Percentiles rank a stretch among this genome's conserved stretches.
Evolutionary conservation across 2,797 vertebrate genomes (phyloP).

Genomic region (Taenioides sp.): DNA sequence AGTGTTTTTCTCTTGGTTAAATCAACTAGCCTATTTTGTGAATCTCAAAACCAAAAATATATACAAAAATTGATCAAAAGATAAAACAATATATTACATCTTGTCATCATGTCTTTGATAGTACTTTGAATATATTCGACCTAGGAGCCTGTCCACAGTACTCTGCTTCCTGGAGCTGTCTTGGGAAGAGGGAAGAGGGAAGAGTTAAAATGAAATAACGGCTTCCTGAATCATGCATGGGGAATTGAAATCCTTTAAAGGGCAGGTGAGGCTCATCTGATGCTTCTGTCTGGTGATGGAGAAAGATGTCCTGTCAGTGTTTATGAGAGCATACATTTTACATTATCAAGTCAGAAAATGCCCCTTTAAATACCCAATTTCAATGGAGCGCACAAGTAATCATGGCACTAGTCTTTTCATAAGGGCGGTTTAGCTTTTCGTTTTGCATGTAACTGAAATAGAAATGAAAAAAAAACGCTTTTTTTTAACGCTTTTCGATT

Average conservation of each 20-base stretch:
- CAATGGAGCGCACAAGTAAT: slow-evolving; percentile 20
- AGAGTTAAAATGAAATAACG: slow-evolving; percentile 66
- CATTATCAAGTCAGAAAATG: slow-evolving; percentile 22
- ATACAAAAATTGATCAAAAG: too few species aligned
- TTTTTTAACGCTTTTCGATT: slow-evolving; percentile 35
- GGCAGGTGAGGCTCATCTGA: slow-evolving; percentile 57
- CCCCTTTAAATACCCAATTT: slow-evolving; percentile 42
- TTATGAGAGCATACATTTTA: slow-evolving; percentile 46
- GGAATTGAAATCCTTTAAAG: slow-evolving; percentile 59
- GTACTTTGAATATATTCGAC: slow-evolving; percentile 8
- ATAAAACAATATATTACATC: too few species aligned
- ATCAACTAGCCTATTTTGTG: not conserved
- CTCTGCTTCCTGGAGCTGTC: slow-evolving; percentile 47
- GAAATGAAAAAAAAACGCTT: slow-evolving; percentile 36
- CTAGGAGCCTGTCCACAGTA: slow-evolving; percentile 35
- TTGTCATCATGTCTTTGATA: not conserved
- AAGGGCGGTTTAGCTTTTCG: slow-evolving; percentile 15
- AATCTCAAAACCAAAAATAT: not conserved
- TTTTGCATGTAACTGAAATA: slow-evolving; percentile 42
- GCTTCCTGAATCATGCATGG: slow-evolving; percentile 66
- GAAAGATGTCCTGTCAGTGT: slow-evolving; percentile 53
- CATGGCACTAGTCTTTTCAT: slow-evolving; percentile 13
- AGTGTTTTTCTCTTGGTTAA: not conserved
- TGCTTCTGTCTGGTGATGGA: slow-evolving; percentile 44
- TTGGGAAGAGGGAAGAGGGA: slow-evolving; percentile 39